A percentile compares a stretch with the other conserved stretches of the same genome.
Conservation (phyloP, 2,113 vertebrate genomes). For the Laticauda laticaudata region DNA sequence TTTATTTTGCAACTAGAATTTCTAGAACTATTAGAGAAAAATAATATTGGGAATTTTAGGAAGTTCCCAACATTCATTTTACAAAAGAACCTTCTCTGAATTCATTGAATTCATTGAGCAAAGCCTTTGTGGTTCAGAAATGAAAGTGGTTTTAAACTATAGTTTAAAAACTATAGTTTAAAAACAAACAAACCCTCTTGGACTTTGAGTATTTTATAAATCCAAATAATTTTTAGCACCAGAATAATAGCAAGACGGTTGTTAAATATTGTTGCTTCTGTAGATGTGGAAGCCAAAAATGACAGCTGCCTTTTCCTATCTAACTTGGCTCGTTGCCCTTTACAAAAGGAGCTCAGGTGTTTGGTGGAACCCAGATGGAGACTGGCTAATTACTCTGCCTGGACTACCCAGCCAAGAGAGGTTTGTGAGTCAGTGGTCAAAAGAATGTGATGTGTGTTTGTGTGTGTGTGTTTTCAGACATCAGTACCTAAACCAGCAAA, state of each 20-base stretch:
- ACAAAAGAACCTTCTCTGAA: background rate
- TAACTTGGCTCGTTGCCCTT: background rate
- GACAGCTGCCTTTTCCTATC: conserved; percentile 23
- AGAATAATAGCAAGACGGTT: conserved; percentile 3
- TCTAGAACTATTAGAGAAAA: background rate
- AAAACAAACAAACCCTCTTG: background rate
- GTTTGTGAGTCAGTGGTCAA: background rate
- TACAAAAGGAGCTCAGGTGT: background rate
- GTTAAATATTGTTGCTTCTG: conserved; percentile 4
- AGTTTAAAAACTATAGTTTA: background rate
- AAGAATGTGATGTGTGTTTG: background rate
- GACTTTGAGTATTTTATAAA: background rate
- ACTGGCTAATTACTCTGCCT: conserved; percentile 11
- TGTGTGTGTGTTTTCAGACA: background rate
- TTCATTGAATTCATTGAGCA: background rate
- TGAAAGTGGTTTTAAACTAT: background rate
- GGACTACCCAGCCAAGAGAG: background rate
- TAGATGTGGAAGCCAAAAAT: conserved; percentile 1
- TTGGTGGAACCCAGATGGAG: background rate
- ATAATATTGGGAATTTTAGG: background rate
- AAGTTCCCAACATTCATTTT: background rate
- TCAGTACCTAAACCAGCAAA: background rate
- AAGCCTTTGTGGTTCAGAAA: background rate
- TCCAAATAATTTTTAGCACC: background rate
- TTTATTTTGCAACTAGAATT: background rate